phyloP scores from a whole-genome alignment of 2,888 invertebrate species.

The Drosophila stalkeri region DNA sequence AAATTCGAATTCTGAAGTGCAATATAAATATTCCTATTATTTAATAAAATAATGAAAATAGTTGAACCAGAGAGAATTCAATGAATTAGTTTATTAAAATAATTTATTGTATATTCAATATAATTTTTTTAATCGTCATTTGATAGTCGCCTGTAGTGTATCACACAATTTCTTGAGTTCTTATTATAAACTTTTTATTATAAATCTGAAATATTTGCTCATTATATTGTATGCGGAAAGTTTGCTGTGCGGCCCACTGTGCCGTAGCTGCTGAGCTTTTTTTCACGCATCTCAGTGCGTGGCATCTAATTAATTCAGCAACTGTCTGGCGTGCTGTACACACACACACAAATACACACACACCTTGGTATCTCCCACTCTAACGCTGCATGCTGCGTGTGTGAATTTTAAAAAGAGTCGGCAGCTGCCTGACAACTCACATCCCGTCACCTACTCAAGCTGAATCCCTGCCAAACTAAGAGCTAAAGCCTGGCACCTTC shows the following conservation, averaged over 20 bases:
- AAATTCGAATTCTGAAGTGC: no score
- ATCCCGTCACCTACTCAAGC: conserved; percentile 26
- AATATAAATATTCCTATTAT: no score
- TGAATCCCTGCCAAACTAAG: conserved; percentile 10
- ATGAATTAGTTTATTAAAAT: no score
- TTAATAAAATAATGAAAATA: not conserved
- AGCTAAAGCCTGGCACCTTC: conserved; percentile 8
- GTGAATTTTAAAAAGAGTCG: conserved; percentile 73
- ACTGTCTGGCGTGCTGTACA: conserved; percentile 52
- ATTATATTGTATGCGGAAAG: not conserved
- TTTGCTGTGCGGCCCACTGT: conserved; percentile 32
- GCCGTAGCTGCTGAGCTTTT: conserved; percentile 38
- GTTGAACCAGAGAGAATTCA: not conserved
- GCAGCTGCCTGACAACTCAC: conserved; percentile 65
- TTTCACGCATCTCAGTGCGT: conserved; percentile 54
- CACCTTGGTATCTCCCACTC: conserved; percentile 7
- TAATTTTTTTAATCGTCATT: no score
- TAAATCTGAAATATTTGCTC: not conserved
- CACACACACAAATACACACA: conserved; percentile 1
- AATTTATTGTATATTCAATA: no score
- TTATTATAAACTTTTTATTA: not conserved
- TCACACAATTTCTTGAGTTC: not conserved
- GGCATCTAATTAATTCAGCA: conserved; percentile 83
- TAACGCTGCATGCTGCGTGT: conserved; percentile 67
- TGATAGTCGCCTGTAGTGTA: no score